Evolutionary conservation across 2,888 invertebrate genomes (phyloP).

Genomic region (Helobdella robusta): DNA sequence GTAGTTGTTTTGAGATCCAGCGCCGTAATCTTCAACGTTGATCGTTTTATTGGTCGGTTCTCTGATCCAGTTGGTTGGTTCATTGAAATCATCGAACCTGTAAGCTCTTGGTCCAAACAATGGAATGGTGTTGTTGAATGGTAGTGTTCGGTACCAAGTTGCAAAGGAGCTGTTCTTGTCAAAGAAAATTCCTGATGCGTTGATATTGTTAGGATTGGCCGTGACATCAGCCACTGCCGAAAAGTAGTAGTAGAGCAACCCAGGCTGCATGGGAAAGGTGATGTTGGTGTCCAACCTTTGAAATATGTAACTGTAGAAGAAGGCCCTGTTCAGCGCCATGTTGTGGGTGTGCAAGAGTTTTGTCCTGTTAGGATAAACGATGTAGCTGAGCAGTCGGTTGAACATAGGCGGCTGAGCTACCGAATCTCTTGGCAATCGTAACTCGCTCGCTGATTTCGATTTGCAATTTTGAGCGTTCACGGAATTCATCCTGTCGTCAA

Average conservation of each 20-base stretch:
- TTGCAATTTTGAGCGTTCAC: conserved; percentile 79
- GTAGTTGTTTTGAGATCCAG: conserved; percentile 74
- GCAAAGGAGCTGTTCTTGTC: conserved; percentile 86
- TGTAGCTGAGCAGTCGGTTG: conserved; percentile 58
- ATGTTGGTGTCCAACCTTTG: conserved; percentile 37
- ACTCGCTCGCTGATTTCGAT: conserved; percentile 71
- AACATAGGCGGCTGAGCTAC: conserved; percentile 60
- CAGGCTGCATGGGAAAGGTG: conserved; percentile 64
- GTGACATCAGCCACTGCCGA: conserved; percentile 90
- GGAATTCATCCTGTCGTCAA: conserved; percentile 71
- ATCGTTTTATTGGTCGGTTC: conserved; percentile 91
- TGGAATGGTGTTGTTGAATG: conserved; percentile 84
- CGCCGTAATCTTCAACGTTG: conserved; percentile 53
- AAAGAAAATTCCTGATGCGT: conserved; percentile 79
- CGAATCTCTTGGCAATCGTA: conserved; percentile 71
- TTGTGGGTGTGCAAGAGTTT: conserved; percentile 85
- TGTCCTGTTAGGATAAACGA: conserved; percentile 75
- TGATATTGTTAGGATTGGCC: conserved; percentile 72
- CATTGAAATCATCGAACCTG: conserved; percentile 53
- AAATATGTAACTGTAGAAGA: conserved; percentile 62
- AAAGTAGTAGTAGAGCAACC: conserved; percentile 93
- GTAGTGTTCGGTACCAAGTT: conserved; percentile 80
- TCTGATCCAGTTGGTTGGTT: conserved; percentile 85
- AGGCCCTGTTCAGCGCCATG: conserved; percentile 87
- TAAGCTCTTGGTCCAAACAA: conserved; percentile 85